These are phyloP conservation scores for Paedocypris sp. DNA, from an alignment of 2,113 vertebrate genomes.

Conservation along the genomic window DNA sequence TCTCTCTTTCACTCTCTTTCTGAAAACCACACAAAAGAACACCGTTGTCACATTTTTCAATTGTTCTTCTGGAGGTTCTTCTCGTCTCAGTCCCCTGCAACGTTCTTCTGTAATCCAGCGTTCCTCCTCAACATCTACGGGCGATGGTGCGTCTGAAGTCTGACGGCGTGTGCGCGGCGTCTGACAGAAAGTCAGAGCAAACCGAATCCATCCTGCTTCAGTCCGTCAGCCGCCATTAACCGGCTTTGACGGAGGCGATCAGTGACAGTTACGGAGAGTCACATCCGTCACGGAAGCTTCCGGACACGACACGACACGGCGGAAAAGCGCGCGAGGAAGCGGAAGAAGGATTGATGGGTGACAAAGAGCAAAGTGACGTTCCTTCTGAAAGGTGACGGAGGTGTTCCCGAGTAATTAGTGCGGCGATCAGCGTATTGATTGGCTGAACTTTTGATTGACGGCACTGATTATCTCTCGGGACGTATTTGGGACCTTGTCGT, in stretches of 20 bases:
- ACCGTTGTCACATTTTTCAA: too few species aligned
- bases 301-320: constrained; percentile 4
- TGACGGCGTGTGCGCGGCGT: constrained; percentile 18
- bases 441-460: constrained; percentile 35
- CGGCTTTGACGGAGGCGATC: constrained; percentile 12
- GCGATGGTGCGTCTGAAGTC: constrained; percentile 1
- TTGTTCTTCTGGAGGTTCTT: too few species aligned
- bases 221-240: constrained; percentile 49
- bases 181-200: constrained; percentile 44
- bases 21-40: too few species aligned
- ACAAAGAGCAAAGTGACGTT: constrained; percentile 29
- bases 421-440: constrained; percentile 27
- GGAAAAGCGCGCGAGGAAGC: constrained; percentile 12
- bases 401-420: constrained; percentile 14
- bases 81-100: too few species aligned
- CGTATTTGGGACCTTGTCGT: constrained; percentile 14
- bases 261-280: too few species aligned
- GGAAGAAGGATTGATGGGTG: constrained; percentile 19
- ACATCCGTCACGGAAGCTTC: constrained; percentile 30
- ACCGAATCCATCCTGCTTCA: constrained; percentile 56
- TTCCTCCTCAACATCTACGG: not conserved
- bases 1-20: too few species aligned
- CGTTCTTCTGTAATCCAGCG: not conserved
- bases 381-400: constrained; percentile 10
- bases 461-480: constrained; percentile 13